Conservation (phyloP, 2,113 vertebrate genomes). For the Cavia aperea region DNA sequence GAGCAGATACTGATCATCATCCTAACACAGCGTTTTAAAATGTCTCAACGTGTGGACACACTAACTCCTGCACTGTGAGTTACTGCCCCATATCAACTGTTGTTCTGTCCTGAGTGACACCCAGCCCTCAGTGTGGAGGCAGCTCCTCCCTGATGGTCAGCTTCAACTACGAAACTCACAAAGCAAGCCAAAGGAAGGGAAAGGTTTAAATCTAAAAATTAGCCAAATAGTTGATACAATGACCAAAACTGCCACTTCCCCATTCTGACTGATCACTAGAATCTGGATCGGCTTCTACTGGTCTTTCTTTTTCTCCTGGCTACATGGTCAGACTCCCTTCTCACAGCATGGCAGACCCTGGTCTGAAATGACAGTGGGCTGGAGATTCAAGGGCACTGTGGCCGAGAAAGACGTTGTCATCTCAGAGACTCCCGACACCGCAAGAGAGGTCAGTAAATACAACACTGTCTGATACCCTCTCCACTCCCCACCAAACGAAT, state of each 20-base stretch:
- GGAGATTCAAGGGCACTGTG: not conserved
- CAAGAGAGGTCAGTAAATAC: not conserved
- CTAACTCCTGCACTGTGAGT: not conserved
- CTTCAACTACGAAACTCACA: not conserved
- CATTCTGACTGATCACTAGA: not conserved
- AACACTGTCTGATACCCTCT: not conserved
- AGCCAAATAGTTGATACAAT: not conserved
- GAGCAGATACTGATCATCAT: not conserved
- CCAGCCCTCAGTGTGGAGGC: not conserved
- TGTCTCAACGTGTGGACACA: not conserved
- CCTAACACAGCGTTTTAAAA: not conserved
- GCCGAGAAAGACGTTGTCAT: not conserved
- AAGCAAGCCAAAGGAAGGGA: not conserved
- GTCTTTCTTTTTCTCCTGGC: not conserved
- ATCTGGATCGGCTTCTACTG: not conserved
- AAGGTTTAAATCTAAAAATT: not conserved
- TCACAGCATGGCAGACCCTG: fast-evolving
- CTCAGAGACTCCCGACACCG: not conserved
- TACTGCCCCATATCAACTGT: not conserved
- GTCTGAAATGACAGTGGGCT: not conserved
- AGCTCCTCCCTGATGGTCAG: not conserved
- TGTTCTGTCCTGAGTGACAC: not conserved
- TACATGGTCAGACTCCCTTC: no score
- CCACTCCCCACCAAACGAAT: not conserved
- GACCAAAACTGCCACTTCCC: not conserved